These are phyloP conservation scores for Anseranas semipalmata DNA, from an alignment of 2,113 vertebrate genomes.

Conservation along the genomic window DNA sequence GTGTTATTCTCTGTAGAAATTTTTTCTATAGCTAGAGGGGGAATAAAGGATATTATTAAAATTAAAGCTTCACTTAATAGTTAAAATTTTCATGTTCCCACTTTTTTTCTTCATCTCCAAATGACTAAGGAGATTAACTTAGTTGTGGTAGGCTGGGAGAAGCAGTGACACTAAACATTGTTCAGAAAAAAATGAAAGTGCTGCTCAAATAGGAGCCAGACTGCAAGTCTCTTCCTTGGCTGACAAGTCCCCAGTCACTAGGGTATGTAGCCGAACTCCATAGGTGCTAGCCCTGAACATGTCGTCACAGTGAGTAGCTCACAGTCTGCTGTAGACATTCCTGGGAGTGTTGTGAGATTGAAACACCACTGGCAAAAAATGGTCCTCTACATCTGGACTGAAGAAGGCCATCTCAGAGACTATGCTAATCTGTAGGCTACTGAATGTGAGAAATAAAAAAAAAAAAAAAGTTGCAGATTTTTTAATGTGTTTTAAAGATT, in stretches of 20 bases:
- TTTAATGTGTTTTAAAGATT: neutral
- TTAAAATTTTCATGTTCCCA: neutral
- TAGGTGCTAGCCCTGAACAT: neutral
- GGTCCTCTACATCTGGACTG: neutral
- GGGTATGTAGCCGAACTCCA: neutral
- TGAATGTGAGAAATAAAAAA: neutral
- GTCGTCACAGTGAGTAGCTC: neutral
- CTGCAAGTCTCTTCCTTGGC: neutral
- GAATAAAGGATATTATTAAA: neutral
- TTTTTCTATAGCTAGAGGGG: neutral
- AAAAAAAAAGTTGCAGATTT: neutral
- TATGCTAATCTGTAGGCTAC: neutral
- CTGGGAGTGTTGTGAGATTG: neutral
- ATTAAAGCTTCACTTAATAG: neutral
- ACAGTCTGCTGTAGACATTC: neutral
- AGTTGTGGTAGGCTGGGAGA: neutral
- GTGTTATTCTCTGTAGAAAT: neutral
- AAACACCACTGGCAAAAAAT: neutral
- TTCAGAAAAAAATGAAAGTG: neutral
- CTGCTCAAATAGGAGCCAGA: rapidly evolving
- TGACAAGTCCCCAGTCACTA: neutral
- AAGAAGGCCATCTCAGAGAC: neutral
- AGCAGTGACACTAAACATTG: neutral
- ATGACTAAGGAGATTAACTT: neutral
- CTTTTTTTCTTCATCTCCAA: neutral